These are phyloP conservation scores for Drosophila cyrtoloma DNA, from an alignment of 2,888 invertebrate species.

Conservation along the genomic window DNA sequence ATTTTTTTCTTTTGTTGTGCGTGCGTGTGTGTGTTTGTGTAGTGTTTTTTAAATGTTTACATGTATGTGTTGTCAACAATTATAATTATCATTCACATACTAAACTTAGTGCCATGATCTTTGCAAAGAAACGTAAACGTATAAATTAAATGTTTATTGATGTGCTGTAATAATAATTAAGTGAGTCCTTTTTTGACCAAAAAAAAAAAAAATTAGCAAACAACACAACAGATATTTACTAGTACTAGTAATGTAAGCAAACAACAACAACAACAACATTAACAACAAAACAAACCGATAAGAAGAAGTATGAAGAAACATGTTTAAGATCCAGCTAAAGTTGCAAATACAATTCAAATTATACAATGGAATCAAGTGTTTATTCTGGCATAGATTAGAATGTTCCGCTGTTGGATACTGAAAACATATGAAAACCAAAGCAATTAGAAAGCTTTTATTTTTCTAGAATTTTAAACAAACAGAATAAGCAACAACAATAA, in stretches of 20 bases:
- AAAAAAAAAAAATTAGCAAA: slow-evolving; percentile 11
- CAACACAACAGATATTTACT: slow-evolving; percentile 22
- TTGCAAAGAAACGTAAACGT: slow-evolving; percentile 36
- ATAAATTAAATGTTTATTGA: slow-evolving; percentile 46
- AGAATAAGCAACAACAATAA: slow-evolving; percentile 38
- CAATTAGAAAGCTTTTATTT: slow-evolving; percentile 83
- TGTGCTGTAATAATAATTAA: slow-evolving; percentile 51
- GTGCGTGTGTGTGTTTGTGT: slow-evolving; percentile 8
- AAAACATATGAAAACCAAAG: slow-evolving; percentile 72
- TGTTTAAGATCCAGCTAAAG: slow-evolving; percentile 18
- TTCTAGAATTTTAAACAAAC: slow-evolving; percentile 82
- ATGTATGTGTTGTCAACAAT: slow-evolving; percentile 14
- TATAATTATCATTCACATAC: slow-evolving; percentile 40
- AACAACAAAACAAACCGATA: not conserved
- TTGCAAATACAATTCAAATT: slow-evolving; percentile 41
- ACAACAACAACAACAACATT: not conserved
- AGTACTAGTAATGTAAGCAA: slow-evolving; percentile 8
- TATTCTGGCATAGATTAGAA: slow-evolving; percentile 36
- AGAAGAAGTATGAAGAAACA: not conserved
- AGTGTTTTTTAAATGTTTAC: slow-evolving; percentile 17
- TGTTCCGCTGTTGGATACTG: slow-evolving; percentile 30
- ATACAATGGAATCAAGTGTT: slow-evolving; percentile 40
- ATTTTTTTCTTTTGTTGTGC: slow-evolving; percentile 15
- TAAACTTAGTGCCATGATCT: slow-evolving; percentile 63
- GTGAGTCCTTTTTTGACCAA: slow-evolving; percentile 51